These are phyloP conservation scores for Petrophora chlorosata DNA, from an alignment of 2,888 invertebrate species.

Conservation along the genomic window DNA sequence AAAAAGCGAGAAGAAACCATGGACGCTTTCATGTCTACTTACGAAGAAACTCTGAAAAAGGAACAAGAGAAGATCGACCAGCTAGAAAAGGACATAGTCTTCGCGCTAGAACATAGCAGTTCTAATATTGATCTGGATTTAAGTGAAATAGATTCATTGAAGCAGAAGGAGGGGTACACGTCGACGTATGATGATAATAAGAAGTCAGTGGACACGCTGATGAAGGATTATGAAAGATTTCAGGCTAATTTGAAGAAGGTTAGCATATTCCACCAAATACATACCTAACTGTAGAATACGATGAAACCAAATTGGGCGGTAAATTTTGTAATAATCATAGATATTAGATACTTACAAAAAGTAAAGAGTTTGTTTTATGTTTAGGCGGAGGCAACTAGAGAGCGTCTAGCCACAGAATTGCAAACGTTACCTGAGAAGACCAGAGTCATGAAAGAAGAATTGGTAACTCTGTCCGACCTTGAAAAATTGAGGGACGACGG, in stretches of 20 bases:
- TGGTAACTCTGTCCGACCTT: conserved; percentile 84
- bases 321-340: no score
- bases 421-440: conserved; percentile 88
- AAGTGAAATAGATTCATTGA: conserved; percentile 78
- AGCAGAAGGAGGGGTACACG: conserved; percentile 73
- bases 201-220: conserved; percentile 71
- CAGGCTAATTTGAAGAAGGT: conserved; percentile 85
- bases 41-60: conserved; percentile 84
- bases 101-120: conserved; percentile 86
- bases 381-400: conserved; percentile 74
- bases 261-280: no score
- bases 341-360: no score
- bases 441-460: conserved; percentile 85
- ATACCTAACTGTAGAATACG: no score
- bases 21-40: conserved; percentile 88
- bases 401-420: conserved; percentile 81
- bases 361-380: no score
- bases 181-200: conserved; percentile 77
- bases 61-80: conserved; percentile 86
- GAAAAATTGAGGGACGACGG: conserved; percentile 83
- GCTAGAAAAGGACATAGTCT: conserved; percentile 86
- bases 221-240: conserved; percentile 83
- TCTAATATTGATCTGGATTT: conserved; percentile 85
- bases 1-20: conserved; percentile 92
- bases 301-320: no score